These are phyloP conservation scores for Gadopsis bispinosus DNA, from an alignment of 2,797 vertebrate genomes.

Conservation along the genomic window DNA sequence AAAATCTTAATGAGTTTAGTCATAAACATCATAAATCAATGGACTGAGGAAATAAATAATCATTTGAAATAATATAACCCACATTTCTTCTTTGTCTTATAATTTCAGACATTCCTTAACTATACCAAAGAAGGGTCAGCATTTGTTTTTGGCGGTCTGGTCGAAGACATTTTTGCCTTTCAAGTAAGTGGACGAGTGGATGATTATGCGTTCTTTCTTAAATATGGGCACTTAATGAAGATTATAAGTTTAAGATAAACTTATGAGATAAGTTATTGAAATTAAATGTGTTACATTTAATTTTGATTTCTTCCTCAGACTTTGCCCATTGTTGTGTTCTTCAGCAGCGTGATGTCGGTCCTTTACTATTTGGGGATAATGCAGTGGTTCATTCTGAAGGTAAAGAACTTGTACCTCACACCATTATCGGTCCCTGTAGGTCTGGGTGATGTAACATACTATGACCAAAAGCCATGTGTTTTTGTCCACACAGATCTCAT, in stretches of 20 bases:
- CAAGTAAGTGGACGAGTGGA: constrained; percentile 85
- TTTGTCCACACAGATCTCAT: constrained; percentile 89
- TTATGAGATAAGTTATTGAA: not conserved
- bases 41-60: not conserved
- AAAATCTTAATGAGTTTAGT: not conserved
- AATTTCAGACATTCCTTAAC: constrained; percentile 89
- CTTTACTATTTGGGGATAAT: constrained; percentile 94
- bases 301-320: constrained; percentile 77
- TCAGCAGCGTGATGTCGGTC: constrained; percentile 95
- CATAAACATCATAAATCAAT: not conserved
- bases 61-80: not conserved
- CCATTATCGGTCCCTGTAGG: not conserved
- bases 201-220: not conserved
- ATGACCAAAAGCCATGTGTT: constrained; percentile 59
- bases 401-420: constrained; percentile 60
- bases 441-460: constrained; percentile 1
- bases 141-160: constrained; percentile 92
- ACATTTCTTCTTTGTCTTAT: constrained; percentile 13
- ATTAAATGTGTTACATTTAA: not conserved
- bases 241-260: not conserved
- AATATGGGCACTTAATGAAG: not conserved
- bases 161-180: constrained; percentile 90
- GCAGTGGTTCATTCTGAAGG: constrained; percentile 98
- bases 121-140: constrained; percentile 90
- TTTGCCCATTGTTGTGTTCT: constrained; percentile 95